Percentiles rank a stretch among this genome's conserved stretches.
Evolutionary conservation across 2,888 invertebrate genomes (phyloP).

Genomic region (Watsonalla cultraria): DNA sequence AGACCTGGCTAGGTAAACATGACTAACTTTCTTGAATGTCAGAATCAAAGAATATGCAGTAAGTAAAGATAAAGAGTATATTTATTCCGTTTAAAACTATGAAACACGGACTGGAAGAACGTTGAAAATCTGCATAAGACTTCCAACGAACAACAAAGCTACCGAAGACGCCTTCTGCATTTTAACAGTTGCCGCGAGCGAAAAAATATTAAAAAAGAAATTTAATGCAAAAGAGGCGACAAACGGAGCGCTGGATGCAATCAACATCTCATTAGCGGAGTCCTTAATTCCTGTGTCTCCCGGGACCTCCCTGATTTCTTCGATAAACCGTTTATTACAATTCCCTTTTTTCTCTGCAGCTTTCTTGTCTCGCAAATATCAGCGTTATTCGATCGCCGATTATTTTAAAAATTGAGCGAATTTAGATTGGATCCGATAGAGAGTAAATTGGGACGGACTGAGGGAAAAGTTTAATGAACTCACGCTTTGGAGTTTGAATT

Average conservation of each 20-base stretch:
- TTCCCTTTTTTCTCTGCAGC: slow-evolving; percentile 37
- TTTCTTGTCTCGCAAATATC: slow-evolving; percentile 52
- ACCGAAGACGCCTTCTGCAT: slow-evolving; percentile 57
- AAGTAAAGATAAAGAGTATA: neutral
- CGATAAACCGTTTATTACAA: slow-evolving; percentile 67
- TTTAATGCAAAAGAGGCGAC: slow-evolving; percentile 55
- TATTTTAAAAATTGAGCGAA: slow-evolving; percentile 57
- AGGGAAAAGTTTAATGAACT: slow-evolving; percentile 57
- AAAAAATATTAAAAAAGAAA: slow-evolving; percentile 40
- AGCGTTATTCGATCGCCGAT: slow-evolving; percentile 51
- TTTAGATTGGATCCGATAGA: slow-evolving; percentile 48
- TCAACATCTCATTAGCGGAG: slow-evolving; percentile 74
- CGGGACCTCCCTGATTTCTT: slow-evolving; percentile 53
- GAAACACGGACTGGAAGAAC: slow-evolving; percentile 11
- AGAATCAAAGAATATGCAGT: no score
- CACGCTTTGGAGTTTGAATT: slow-evolving; percentile 30
- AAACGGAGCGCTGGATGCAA: slow-evolving; percentile 64
- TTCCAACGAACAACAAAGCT: slow-evolving; percentile 42
- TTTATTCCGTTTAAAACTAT: slow-evolving; percentile 9
- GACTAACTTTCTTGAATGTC: no score
- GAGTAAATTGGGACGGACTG: slow-evolving; percentile 47
- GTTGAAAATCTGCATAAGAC: slow-evolving; percentile 47
- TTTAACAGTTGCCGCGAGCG: slow-evolving; percentile 39
- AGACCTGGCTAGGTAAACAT: no score
- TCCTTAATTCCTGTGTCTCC: slow-evolving; percentile 64